Evolutionary conservation across 2,797 vertebrate genomes (phyloP).

Genomic region (Tauraco hartlaubi): DNA sequence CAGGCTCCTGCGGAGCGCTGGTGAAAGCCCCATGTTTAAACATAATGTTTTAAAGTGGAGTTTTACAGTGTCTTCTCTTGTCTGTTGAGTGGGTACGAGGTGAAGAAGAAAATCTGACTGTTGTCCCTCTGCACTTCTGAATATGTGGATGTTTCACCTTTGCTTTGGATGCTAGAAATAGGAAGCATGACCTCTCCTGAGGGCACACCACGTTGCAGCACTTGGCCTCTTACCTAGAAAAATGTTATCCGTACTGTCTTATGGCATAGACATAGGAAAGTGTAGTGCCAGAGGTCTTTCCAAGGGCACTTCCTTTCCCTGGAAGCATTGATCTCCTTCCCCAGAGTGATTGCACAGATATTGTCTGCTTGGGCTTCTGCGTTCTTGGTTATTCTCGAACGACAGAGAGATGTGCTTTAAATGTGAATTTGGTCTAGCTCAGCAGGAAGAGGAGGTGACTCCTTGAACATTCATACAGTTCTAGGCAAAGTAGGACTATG

Average conservation of each 20-base stretch:
- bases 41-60: neutral
- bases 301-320: neutral
- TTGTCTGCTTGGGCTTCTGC: neutral
- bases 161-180: neutral
- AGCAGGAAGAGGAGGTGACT: neutral
- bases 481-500: neutral
- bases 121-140: neutral
- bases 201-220: accelerated
- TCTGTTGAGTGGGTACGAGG: neutral
- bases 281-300: neutral
- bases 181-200: neutral
- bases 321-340: neutral
- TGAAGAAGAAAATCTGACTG: neutral
- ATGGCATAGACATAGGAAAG: neutral
- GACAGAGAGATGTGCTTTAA: accelerated
- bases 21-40: neutral
- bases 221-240: neutral
- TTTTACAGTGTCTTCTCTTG: neutral
- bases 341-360: neutral
- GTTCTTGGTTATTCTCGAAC: neutral
- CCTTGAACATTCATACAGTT: neutral
- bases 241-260: neutral
- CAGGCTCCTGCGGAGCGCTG: neutral
- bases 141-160: neutral
- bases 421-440: neutral